Percentiles rank a stretch among this genome's conserved stretches.
Evolutionary conservation across 2,888 invertebrate species (phyloP).

Genomic region (Sinopyrophorus schimmeli): DNA sequence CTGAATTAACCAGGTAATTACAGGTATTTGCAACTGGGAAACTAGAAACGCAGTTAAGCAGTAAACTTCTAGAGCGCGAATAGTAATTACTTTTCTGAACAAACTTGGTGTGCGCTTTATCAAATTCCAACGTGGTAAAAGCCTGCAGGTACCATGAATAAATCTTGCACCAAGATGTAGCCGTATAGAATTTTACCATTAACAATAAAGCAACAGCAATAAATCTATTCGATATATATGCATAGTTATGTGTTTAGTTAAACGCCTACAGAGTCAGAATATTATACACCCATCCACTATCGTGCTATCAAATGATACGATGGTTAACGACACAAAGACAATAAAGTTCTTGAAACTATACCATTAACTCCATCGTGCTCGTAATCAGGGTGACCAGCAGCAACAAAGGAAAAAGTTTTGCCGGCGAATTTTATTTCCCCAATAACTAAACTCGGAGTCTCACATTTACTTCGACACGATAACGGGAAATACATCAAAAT

Average conservation of each 20-base stretch:
- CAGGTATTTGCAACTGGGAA: too few species aligned
- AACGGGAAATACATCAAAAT: too few species aligned
- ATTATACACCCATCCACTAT: not conserved
- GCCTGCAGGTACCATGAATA: not conserved
- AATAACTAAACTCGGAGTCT: too few species aligned
- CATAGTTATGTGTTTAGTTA: slow-evolving; percentile 9
- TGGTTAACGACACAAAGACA: slow-evolving; percentile 34
- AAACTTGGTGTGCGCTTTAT: not conserved
- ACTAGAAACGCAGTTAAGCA: not conserved
- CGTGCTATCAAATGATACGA: too few species aligned
- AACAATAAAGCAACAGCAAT: slow-evolving; percentile 7
- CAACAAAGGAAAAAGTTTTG: too few species aligned
- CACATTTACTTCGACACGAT: too few species aligned
- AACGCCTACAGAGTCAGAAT: slow-evolving; percentile 6
- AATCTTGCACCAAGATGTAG: slow-evolving; percentile 1
- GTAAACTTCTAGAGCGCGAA: too few species aligned
- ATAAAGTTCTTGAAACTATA: slow-evolving; percentile 24
- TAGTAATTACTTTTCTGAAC: slow-evolving; percentile 1
- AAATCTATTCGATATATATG: slow-evolving; percentile 9
- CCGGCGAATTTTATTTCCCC: too few species aligned
- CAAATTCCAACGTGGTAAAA: not conserved
- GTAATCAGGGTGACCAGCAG: slow-evolving; percentile 32
- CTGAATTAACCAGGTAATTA: too few species aligned
- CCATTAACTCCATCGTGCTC: slow-evolving; percentile 25
- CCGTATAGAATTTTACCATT: slow-evolving; percentile 2